phyloP scores from a whole-genome alignment of 35 echinoderm and acorn worm genomes.

The Strongylocentrotus purpuratus region DNA sequence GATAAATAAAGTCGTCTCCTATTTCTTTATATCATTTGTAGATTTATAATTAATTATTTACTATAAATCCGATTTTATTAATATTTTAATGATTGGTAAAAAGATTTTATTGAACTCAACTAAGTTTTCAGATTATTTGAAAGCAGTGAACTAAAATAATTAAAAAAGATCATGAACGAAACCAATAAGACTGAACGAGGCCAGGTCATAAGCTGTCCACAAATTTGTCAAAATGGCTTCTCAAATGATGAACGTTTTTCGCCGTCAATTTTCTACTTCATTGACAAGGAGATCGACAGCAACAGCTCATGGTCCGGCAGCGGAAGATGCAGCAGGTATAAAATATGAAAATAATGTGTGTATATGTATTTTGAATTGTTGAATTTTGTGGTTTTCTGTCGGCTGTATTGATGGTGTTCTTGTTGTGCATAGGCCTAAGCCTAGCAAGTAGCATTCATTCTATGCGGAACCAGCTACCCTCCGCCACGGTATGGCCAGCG shows the following conservation, averaged over 20 bases:
- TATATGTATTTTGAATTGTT: background rate
- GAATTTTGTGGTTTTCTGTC: background rate
- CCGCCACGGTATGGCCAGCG: too few species aligned
- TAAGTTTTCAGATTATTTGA: background rate
- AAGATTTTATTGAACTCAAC: background rate
- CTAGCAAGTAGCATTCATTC: too few species aligned
- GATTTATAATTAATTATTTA: too few species aligned
- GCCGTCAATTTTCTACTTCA: conserved; percentile 54
- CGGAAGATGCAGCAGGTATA: conserved; percentile 34
- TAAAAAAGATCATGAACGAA: background rate
- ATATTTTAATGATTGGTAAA: too few species aligned
- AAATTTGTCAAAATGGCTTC: conserved; percentile 47
- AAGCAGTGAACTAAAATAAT: background rate
- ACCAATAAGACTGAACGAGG: background rate
- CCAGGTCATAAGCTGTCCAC: background rate
- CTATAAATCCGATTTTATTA: too few species aligned
- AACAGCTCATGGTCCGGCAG: conserved; percentile 24
- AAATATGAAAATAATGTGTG: background rate
- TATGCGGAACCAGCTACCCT: background rate
- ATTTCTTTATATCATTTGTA: too few species aligned
- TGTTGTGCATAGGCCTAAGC: background rate
- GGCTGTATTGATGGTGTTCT: background rate
- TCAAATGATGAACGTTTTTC: conserved; percentile 43
- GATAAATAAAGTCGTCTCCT: background rate
- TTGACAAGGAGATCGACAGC: conserved; percentile 32